These are phyloP conservation scores for Centropristis striata DNA, from an alignment of 2,113 vertebrate genomes.

Conservation along the genomic window DNA sequence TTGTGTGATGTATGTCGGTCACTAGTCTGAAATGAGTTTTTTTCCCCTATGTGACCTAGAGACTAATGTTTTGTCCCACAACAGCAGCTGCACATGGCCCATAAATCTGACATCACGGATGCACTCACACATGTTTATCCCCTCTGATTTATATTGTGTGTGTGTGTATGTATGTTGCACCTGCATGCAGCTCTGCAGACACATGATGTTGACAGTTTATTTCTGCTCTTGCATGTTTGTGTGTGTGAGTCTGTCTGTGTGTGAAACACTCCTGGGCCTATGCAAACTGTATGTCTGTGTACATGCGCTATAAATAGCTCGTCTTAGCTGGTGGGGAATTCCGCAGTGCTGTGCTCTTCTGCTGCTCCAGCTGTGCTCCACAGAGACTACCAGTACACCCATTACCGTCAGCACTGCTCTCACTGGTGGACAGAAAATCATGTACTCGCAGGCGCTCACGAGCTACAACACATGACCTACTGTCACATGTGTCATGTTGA, in stretches of 20 bases:
- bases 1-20: conserved; percentile 22
- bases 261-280: conserved; percentile 45
- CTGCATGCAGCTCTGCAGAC: conserved; percentile 34
- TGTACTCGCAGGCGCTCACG: background rate
- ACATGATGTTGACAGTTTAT: conserved; percentile 12
- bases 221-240: conserved; percentile 13
- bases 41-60: conserved; percentile 59
- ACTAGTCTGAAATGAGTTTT: conserved; percentile 37
- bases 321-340: conserved; percentile 79
- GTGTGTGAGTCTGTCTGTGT: conserved; percentile 28
- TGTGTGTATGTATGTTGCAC: conserved; percentile 21
- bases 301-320: conserved; percentile 79
- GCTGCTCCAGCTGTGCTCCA: conserved; percentile 74
- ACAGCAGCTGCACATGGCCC: conserved; percentile 19
- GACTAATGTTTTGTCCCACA: conserved; percentile 58
- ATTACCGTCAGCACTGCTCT: conserved; percentile 44
- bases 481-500: conserved; percentile 56
- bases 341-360: conserved; percentile 75
- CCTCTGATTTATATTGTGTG: conserved; percentile 22
- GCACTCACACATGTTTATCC: conserved; percentile 5
- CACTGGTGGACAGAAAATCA: conserved; percentile 46
- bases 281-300: conserved; percentile 60
- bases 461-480: conserved; percentile 46
- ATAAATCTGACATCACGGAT: conserved; percentile 57
- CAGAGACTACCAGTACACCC: conserved; percentile 65